Percentiles rank a stretch among this genome's conserved stretches.
Conservation (phyloP, 2,888 invertebrate species). For the Tetranychus truncatus region DNA sequence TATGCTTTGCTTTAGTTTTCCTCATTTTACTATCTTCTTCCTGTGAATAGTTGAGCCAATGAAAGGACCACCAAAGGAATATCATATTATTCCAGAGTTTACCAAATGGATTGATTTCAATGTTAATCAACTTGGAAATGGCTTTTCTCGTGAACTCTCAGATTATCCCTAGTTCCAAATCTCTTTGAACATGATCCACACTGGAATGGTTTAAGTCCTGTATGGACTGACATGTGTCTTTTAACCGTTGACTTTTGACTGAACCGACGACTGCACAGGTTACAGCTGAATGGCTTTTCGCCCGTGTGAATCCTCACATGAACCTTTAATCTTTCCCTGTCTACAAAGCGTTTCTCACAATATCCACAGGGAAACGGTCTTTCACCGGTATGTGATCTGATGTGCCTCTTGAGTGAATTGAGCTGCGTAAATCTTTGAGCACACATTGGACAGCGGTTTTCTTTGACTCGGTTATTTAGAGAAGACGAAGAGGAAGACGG, state of each 20-base stretch:
- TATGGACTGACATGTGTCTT: constrained; percentile 42
- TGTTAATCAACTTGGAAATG: constrained; percentile 18
- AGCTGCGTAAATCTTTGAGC: constrained; percentile 55
- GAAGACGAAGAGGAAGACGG: too few relatives aligned
- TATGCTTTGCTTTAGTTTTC: background rate
- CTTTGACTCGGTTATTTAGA: background rate
- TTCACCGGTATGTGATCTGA: constrained; percentile 36
- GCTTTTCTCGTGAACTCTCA: constrained; percentile 28
- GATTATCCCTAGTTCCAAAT: constrained; percentile 37
- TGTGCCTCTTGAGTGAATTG: constrained; percentile 54
- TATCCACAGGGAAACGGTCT: constrained; percentile 29
- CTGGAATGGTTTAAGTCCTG: constrained; percentile 46
- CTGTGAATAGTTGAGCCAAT: background rate
- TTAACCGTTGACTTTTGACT: constrained; percentile 29
- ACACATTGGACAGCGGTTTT: constrained; percentile 37
- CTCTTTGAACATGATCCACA: constrained; percentile 55
- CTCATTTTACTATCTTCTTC: too few relatives aligned
- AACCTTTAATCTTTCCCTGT: constrained; percentile 28
- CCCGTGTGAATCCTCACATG: constrained; percentile 29
- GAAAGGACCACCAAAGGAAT: background rate
- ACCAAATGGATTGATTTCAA: background rate
- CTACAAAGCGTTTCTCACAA: constrained; percentile 27
- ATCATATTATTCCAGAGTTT: background rate
- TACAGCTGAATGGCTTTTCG: constrained; percentile 28
- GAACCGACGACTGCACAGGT: constrained; percentile 28